Evolutionary conservation across 2,888 invertebrate species (phyloP).

Genomic region (Agonum fuliginosum): DNA sequence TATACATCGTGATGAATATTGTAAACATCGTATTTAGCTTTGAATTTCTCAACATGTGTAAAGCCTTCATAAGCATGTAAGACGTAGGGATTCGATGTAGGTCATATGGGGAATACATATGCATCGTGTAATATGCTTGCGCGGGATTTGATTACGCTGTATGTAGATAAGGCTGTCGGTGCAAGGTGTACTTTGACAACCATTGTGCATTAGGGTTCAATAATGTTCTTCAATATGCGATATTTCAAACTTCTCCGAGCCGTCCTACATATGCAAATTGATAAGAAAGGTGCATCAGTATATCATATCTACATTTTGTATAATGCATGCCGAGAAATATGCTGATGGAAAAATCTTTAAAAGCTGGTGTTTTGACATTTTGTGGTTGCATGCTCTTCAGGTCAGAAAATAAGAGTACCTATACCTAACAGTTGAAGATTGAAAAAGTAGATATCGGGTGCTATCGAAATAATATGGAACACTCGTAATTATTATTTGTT

Average conservation of each 20-base stretch:
- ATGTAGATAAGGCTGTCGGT: neutral
- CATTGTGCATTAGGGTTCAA: neutral
- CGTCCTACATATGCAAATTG: neutral
- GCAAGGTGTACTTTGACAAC: neutral
- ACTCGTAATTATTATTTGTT: too few species aligned
- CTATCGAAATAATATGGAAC: too few species aligned
- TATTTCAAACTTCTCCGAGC: too few species aligned
- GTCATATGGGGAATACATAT: too few species aligned
- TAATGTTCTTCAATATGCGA: neutral
- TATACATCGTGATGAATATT: too few species aligned
- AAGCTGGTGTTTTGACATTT: neutral
- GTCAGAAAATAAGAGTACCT: neutral
- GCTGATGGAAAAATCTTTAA: neutral
- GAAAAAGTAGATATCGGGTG: too few species aligned
- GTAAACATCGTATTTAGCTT: too few species aligned
- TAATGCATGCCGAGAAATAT: neutral
- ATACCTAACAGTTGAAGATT: too few species aligned
- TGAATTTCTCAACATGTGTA: too few species aligned
- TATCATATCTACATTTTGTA: slow-evolving; percentile 4
- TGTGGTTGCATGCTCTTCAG: neutral
- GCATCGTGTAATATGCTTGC: neutral
- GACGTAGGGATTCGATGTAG: too few species aligned
- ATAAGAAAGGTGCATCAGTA: slow-evolving; percentile 1
- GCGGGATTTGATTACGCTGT: neutral
- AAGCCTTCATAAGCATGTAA: too few species aligned